Conservation (phyloP, 2,113 vertebrate genomes). For the Passer montanus region DNA sequence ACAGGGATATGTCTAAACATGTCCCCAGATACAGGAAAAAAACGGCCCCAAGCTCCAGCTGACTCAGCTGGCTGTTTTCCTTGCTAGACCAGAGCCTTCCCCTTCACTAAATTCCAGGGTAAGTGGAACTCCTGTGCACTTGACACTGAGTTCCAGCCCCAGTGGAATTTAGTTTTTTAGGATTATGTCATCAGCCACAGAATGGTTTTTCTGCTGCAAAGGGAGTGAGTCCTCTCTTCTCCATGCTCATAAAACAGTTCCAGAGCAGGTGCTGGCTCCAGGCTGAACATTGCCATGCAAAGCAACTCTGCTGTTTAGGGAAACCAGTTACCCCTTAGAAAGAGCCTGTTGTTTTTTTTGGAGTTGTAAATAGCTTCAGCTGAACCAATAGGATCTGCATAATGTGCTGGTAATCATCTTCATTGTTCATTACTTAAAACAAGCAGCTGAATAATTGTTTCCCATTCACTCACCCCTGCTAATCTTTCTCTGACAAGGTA, state of each 20-base stretch:
- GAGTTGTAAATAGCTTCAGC: background rate
- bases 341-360: background rate
- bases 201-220: background rate
- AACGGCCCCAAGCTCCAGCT: background rate
- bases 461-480: background rate
- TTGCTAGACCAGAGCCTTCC: background rate
- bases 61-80: background rate
- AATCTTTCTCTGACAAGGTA: background rate
- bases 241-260: background rate
- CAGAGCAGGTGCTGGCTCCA: background rate
- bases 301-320: background rate
- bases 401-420: background rate
- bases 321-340: background rate
- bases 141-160: background rate
- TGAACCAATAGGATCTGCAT: background rate
- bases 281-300: background rate
- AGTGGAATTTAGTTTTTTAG: too few relatives aligned
- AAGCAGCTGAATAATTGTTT: background rate
- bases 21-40: background rate
- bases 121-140: background rate
- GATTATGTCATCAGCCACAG: background rate
- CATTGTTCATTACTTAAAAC: background rate
- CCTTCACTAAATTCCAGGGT: background rate
- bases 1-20: background rate
- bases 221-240: background rate